Percentiles rank a stretch among this genome's conserved stretches.
Evolutionary conservation across 2,113 vertebrate genomes (phyloP).

Genomic region (Monopterus albus): DNA sequence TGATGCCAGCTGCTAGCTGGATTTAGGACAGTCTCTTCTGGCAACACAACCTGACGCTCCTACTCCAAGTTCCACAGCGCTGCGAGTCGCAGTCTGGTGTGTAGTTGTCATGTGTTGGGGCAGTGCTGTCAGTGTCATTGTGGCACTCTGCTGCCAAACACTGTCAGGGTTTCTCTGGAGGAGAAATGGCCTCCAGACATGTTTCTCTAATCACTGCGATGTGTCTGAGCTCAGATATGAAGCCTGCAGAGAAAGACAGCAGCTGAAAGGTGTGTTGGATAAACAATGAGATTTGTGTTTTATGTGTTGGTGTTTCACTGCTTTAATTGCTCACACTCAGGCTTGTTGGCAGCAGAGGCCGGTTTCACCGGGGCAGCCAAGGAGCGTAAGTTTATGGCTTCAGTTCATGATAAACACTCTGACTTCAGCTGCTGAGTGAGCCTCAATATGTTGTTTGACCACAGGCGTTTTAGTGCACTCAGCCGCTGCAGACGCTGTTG

Average conservation of each 20-base stretch:
- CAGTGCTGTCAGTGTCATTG: too few species aligned
- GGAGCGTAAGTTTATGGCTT: not conserved
- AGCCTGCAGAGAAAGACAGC: not conserved
- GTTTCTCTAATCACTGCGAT: not conserved
- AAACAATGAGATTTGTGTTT: not conserved
- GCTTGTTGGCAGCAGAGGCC: not conserved
- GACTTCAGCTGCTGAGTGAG: too few species aligned
- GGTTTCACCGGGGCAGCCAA: too few species aligned
- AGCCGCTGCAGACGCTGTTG: too few species aligned
- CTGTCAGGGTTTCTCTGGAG: too few species aligned
- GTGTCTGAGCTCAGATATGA: not conserved
- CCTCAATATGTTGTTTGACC: not conserved
- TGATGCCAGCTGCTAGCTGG: not conserved
- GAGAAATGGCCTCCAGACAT: not conserved
- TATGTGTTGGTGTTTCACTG: not conserved
- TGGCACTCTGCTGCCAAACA: too few species aligned
- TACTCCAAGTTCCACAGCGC: too few species aligned
- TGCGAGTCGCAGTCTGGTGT: too few species aligned
- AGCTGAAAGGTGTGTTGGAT: not conserved
- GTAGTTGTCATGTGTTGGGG: too few species aligned
- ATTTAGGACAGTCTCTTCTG: too few species aligned
- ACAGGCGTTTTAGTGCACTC: not conserved
- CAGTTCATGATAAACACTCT: not conserved
- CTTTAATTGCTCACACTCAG: not conserved
- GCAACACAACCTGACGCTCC: too few species aligned